These are phyloP conservation scores for Tragelaphus imberbis DNA, from an alignment of 2,113 vertebrate genomes.

Conservation along the genomic window DNA sequence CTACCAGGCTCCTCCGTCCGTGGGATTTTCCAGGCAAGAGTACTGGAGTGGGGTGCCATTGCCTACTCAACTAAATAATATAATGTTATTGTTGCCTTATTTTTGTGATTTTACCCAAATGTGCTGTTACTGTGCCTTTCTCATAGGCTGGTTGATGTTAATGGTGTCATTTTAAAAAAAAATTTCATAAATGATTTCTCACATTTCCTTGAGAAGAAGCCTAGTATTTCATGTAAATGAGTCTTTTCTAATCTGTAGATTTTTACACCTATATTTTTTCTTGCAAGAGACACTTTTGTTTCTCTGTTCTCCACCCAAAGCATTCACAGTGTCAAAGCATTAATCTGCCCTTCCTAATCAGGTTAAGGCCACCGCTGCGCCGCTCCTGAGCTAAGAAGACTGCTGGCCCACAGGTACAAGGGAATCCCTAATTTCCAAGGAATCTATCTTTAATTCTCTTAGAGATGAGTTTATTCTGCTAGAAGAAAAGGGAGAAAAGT, in stretches of 20 bases:
- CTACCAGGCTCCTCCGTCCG: too few relatives aligned
- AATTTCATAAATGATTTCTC: neutral
- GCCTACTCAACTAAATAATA: neutral
- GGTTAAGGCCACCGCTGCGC: neutral
- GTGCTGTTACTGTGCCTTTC: neutral
- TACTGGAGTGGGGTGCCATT: too few relatives aligned
- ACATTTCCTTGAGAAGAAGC: neutral
- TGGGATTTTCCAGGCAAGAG: too few relatives aligned
- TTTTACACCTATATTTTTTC: neutral
- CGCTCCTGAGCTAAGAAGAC: neutral
- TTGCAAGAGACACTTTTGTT: neutral
- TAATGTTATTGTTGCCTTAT: neutral
- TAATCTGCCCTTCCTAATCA: neutral
- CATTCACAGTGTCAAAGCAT: neutral
- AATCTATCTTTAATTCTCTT: neutral
- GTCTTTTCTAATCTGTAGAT: neutral
- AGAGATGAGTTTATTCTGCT: neutral
- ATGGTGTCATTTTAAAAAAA: neutral
- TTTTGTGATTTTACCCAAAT: neutral
- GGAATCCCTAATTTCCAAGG: neutral
- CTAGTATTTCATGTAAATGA: neutral
- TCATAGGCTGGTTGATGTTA: neutral
- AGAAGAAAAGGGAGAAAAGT: slow-evolving; percentile 28
- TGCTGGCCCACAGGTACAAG: neutral
- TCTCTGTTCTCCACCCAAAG: neutral